Evolutionary conservation across 2,113 vertebrate species (phyloP), one percentile per base, ranked within the genome.

Genomic region (Melanerpes formicivorus): DNA sequence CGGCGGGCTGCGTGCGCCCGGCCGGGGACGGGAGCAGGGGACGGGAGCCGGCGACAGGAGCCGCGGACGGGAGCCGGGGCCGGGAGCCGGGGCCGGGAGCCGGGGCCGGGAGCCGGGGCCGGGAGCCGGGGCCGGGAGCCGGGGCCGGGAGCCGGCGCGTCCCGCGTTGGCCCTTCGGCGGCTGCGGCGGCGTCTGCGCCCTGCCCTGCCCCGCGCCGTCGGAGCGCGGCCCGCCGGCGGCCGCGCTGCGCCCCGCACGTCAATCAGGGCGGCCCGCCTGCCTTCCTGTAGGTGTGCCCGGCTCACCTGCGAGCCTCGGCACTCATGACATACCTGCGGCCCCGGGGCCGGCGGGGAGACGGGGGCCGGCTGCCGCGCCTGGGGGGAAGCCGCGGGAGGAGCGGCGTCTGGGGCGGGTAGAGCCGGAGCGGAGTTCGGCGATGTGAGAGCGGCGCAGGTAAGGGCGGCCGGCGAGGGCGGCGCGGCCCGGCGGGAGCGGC

Each of bases 201-300:
- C 21, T 6, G 44, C 66, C 66, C 46, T 32, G 63, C 63, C 37
- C 26, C 23, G 70, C 69, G 74, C 80, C 80, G 84, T 62, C 37
- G 90, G 78, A 87, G 72, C 59, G 65, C 64, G 54, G 59, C 90
- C 58, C 66, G 75, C 58, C 19, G 76, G 44, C 40, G 71, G 87
- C 71, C 44, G 44, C 44, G 76, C 60, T 72, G 60, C 29, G 50
- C 73, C 79, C 79, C 81, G 62, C 84, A 87, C 72, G 70, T 89
- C 95, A 94, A 95, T 95, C 93, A 92, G 80, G 74, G 71, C 77
- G 42, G 60, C 75, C 87, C 54, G 65, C 79, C 90, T 86, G 80
- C 91, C 95, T 95, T 92, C 93, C 93, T 90, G 95, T 90, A 93
- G 95, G 95, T 95, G 95, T 95, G 91, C 85, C 85, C 64, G 42